phyloP scores from a whole-genome alignment of 1,140 invertebrate species.

The Chlorops oryzae region DNA sequence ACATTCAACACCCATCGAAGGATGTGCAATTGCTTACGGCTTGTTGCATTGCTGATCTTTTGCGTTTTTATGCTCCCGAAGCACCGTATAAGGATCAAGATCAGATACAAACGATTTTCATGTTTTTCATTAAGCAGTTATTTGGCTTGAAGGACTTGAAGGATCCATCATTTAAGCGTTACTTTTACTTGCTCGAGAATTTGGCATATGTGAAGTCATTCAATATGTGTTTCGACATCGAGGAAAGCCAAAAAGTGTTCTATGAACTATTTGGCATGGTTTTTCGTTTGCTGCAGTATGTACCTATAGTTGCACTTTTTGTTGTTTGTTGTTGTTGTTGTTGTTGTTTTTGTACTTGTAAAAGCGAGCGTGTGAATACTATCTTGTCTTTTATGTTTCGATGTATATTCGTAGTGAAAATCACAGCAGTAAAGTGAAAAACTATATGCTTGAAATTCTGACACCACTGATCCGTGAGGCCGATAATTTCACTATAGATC shows the following conservation, averaged over 20 bases:
- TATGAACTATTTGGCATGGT: constrained; percentile 90
- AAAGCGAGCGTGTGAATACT: no score
- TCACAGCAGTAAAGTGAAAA: constrained; percentile 92
- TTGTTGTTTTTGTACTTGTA: no score
- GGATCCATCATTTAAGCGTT: constrained; percentile 94
- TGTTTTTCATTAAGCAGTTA: constrained; percentile 93
- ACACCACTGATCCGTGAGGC: constrained; percentile 91
- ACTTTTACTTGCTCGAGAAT: constrained; percentile 94
- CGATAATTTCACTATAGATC: constrained; percentile 88
- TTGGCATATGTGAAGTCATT: constrained; percentile 97
- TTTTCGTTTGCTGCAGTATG: constrained; percentile 90
- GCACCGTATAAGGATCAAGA: constrained; percentile 94
- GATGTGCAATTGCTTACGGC: constrained; percentile 93
- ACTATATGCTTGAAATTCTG: constrained; percentile 92
- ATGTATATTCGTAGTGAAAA: constrained; percentile 73
- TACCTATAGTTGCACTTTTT: no score
- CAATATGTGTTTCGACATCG: constrained; percentile 97
- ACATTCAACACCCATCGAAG: constrained; percentile 80
- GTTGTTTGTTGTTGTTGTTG: no score
- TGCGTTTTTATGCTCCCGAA: constrained; percentile 97
- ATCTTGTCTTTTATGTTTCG: no score
- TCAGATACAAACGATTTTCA: constrained; percentile 86
- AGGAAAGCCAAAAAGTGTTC: constrained; percentile 96
- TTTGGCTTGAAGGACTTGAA: constrained; percentile 91
- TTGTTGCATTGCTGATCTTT: constrained; percentile 94